Evolutionary conservation across 2,113 vertebrate species (phyloP).

Genomic region (Apteryx mantelli): DNA sequence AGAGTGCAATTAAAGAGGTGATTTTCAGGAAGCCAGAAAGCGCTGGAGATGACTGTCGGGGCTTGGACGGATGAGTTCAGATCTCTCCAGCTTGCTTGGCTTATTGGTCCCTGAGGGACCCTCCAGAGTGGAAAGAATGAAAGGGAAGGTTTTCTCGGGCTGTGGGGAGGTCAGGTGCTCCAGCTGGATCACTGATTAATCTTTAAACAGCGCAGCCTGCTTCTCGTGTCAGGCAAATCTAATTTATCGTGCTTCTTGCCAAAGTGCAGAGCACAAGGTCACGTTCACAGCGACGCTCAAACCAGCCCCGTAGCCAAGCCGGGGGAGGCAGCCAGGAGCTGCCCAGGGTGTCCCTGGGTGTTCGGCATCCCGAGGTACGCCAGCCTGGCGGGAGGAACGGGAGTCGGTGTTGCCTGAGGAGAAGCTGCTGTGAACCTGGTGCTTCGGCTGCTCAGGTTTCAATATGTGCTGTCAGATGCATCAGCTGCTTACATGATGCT

Average conservation of each 20-base stretch:
- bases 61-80: background rate
- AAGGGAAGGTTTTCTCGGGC: background rate
- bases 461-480: too few relatives aligned
- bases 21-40: background rate
- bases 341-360: rapidly evolving
- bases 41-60: background rate
- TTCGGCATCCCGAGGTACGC: background rate
- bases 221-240: background rate
- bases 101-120: conserved; percentile 49
- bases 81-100: background rate
- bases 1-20: background rate
- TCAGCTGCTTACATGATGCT: rapidly evolving
- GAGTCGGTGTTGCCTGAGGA: too few relatives aligned
- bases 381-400: too few relatives aligned
- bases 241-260: background rate
- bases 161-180: background rate
- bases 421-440: background rate
- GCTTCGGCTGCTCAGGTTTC: background rate
- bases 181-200: background rate
- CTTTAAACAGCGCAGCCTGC: conserved; percentile 3
- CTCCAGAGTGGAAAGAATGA: background rate
- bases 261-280: background rate
- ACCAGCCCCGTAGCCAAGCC: background rate
- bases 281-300: background rate
- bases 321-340: background rate